Evolutionary conservation across 2,797 vertebrate species (phyloP).

Genomic region (Petrocephalus sullivani): DNA sequence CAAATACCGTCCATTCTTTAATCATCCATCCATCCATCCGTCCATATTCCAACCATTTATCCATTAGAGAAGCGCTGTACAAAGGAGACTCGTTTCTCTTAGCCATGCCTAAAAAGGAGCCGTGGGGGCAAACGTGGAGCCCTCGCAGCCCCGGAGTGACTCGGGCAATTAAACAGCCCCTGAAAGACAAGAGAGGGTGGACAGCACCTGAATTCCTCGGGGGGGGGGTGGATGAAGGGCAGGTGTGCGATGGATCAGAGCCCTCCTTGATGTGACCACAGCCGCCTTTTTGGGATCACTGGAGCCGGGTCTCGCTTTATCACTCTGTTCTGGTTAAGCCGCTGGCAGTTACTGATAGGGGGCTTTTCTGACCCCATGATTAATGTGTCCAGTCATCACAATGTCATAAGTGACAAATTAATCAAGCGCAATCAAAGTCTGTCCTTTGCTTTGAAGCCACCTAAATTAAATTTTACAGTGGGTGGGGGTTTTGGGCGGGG

Average conservation of each 20-base stretch:
- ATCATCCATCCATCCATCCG: background rate
- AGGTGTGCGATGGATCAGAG: slow-evolving; percentile 28
- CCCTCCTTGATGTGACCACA: slow-evolving; percentile 24
- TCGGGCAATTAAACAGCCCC: slow-evolving; percentile 11
- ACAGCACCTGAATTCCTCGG: slow-evolving; percentile 20
- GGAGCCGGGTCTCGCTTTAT: slow-evolving; percentile 19
- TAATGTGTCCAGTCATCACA: slow-evolving; percentile 15
- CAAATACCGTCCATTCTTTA: background rate
- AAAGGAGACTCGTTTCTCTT: background rate
- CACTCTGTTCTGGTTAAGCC: slow-evolving; percentile 11
- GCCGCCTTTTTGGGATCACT: slow-evolving; percentile 29
- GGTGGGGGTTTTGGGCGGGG: background rate
- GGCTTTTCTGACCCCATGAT: background rate
- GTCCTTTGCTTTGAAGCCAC: background rate
- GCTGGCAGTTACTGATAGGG: slow-evolving; percentile 10
- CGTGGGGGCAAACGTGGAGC: background rate
- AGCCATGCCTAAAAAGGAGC: background rate
- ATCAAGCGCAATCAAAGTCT: background rate
- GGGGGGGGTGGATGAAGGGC: background rate
- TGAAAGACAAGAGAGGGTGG: slow-evolving; percentile 25
- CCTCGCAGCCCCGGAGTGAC: background rate
- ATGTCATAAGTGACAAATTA: slow-evolving; percentile 1
- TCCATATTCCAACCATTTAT: background rate
- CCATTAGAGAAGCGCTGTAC: background rate
- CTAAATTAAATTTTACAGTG: background rate